Percentiles rank a stretch among this genome's conserved stretches.
These are phyloP conservation scores for Drosophila ananassae DNA, from an alignment of 1,140 invertebrate species.

Conservation along the genomic window DNA sequence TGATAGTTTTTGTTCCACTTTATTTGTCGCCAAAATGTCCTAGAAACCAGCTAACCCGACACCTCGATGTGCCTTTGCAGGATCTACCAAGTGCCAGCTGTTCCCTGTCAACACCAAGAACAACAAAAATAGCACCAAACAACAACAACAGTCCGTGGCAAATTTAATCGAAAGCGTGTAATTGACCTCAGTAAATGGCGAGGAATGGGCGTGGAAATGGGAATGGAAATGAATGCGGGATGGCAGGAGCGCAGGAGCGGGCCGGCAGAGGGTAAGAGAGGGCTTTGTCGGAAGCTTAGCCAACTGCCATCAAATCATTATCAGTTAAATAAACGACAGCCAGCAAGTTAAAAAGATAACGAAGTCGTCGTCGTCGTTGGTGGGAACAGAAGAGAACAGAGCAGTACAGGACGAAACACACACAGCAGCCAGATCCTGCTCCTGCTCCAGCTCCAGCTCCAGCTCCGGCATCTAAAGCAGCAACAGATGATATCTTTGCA, in stretches of 20 bases:
- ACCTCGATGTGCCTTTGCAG: constrained; percentile 15
- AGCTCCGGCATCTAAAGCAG: constrained; percentile 23
- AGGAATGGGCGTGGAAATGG: constrained; percentile 55
- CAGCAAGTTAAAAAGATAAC: constrained; percentile 81
- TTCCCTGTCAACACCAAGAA: constrained; percentile 73
- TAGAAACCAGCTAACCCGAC: neutral
- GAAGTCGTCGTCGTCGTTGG: constrained; percentile 73
- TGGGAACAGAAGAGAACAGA: constrained; percentile 30
- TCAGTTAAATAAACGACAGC: constrained; percentile 81
- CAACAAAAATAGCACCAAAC: constrained; percentile 21
- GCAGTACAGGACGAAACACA: constrained; percentile 15
- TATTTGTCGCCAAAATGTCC: neutral
- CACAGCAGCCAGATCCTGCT: constrained; percentile 24
- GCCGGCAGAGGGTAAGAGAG: neutral
- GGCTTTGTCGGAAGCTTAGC: constrained; percentile 79
- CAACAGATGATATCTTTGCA: constrained; percentile 76
- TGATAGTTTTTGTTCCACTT: neutral
- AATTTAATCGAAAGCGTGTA: constrained; percentile 82
- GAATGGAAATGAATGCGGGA: constrained; percentile 38
- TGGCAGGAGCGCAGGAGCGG: neutral
- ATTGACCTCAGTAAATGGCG: constrained; percentile 80
- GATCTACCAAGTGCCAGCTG: constrained; percentile 59
- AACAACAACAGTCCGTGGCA: constrained; percentile 57
- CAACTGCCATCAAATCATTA: constrained; percentile 82
- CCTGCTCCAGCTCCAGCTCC: neutral